Evolutionary conservation across 2,797 vertebrate species (phyloP).

Genomic region (Leptatherina wallacei): DNA sequence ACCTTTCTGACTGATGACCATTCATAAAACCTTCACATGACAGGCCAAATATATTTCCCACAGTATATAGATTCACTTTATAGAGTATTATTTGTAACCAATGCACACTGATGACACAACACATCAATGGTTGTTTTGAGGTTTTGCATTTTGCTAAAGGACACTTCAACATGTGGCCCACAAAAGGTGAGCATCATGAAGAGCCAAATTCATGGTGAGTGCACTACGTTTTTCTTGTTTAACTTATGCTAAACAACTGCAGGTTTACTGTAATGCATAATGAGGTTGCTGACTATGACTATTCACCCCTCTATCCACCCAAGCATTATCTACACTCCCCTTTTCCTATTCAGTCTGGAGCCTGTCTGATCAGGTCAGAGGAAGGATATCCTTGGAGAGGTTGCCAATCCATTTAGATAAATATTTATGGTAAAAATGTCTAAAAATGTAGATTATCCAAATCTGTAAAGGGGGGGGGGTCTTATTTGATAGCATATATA

Average conservation of each 20-base stretch:
- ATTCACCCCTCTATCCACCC: too few species aligned
- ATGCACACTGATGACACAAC: not conserved
- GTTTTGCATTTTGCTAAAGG: not conserved
- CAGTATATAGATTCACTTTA: not conserved
- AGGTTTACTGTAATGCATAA: not conserved
- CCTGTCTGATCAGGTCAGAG: too few species aligned
- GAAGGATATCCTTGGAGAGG: too few species aligned
- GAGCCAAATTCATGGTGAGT: not conserved
- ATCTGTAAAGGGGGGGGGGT: too few species aligned
- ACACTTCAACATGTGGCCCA: not conserved
- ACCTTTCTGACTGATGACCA: not conserved
- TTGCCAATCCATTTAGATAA: too few species aligned
- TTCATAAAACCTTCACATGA: not conserved
- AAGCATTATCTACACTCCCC: too few species aligned
- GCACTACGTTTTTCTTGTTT: not conserved
- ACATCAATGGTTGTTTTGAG: not conserved
- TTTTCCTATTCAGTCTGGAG: too few species aligned
- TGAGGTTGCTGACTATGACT: not conserved
- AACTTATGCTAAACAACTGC: not conserved
- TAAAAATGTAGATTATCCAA: too few species aligned
- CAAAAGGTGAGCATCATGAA: not conserved
- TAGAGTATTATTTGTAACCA: not conserved
- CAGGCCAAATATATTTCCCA: not conserved
- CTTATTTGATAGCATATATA: too few species aligned
- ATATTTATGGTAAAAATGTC: too few species aligned